Conservation (phyloP, 2,888 invertebrate genomes). For the Rhamphomyia laevipes region DNA sequence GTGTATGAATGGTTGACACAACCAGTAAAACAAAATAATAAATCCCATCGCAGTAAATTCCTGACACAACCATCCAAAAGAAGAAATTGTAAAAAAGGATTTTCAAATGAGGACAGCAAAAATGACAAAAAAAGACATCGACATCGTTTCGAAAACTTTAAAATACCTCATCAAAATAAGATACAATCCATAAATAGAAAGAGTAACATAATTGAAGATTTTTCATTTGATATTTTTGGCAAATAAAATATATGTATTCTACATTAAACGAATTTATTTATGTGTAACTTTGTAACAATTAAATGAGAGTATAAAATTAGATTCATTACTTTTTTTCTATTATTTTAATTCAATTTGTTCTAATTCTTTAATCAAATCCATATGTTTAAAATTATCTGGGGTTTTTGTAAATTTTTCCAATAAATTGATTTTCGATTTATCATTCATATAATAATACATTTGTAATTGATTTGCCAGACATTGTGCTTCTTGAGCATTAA, state of each 20-base stretch:
- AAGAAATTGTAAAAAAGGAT: too few relatives aligned
- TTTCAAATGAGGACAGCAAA: too few relatives aligned
- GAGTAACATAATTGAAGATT: too few relatives aligned
- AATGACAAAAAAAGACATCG: too few relatives aligned
- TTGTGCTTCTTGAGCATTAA: slow-evolving; percentile 68
- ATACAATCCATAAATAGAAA: too few relatives aligned
- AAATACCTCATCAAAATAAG: too few relatives aligned
- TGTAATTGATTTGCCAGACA: slow-evolving; percentile 78
- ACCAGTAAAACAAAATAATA: too few relatives aligned
- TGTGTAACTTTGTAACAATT: background rate
- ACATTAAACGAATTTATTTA: background rate
- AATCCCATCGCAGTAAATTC: too few relatives aligned
- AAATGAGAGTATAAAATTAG: background rate
- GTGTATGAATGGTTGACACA: too few relatives aligned
- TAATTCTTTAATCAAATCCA: slow-evolving; percentile 66
- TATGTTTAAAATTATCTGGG: slow-evolving; percentile 68
- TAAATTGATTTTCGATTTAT: slow-evolving; percentile 48
- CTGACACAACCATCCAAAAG: too few relatives aligned
- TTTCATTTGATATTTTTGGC: background rate
- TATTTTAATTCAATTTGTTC: slow-evolving; percentile 47
- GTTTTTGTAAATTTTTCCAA: slow-evolving; percentile 55
- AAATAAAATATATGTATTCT: too few relatives aligned
- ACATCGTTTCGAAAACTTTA: too few relatives aligned
- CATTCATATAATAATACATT: slow-evolving; percentile 63
- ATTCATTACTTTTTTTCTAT: background rate